Evolutionary conservation across 35 echinoderm and acorn worm species (phyloP).

Genomic region (Ptychodera flava): DNA sequence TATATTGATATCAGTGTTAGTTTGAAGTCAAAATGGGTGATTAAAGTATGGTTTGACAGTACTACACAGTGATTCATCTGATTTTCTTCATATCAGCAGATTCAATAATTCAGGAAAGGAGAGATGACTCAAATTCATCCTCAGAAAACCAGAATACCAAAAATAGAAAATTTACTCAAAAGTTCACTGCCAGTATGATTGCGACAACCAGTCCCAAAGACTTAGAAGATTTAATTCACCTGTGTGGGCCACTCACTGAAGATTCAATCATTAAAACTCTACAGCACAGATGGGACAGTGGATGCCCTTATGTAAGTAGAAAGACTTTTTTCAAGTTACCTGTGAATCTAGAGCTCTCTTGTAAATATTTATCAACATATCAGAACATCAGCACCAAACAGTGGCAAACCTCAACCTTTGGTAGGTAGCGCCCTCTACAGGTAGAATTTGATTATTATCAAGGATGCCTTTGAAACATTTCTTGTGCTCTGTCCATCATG

Average conservation of each 20-base stretch:
- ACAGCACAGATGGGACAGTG: constrained; percentile 65
- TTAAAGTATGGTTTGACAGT: too few relatives aligned
- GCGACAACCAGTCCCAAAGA: not conserved
- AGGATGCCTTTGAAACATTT: not conserved
- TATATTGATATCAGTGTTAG: too few relatives aligned
- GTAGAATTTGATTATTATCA: not conserved
- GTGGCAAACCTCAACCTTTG: not conserved
- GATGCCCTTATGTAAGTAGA: constrained; percentile 58
- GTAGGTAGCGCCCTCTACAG: not conserved
- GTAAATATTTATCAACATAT: not conserved
- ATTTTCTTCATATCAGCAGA: not conserved
- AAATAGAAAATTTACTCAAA: not conserved
- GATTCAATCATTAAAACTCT: constrained; percentile 49
- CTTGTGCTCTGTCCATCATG: not conserved
- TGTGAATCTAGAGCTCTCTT: not conserved
- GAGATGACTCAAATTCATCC: not conserved
- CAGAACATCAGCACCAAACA: not conserved
- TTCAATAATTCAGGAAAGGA: not conserved
- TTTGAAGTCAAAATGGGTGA: too few relatives aligned
- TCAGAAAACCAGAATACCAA: not conserved
- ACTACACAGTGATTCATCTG: too few relatives aligned
- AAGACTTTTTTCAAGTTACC: not conserved
- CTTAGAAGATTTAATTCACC: constrained; percentile 50
- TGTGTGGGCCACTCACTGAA: constrained; percentile 82
- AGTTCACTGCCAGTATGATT: not conserved